phyloP scores from a whole-genome alignment of 2,113 vertebrate species.

The Microcebus tavaratra region DNA sequence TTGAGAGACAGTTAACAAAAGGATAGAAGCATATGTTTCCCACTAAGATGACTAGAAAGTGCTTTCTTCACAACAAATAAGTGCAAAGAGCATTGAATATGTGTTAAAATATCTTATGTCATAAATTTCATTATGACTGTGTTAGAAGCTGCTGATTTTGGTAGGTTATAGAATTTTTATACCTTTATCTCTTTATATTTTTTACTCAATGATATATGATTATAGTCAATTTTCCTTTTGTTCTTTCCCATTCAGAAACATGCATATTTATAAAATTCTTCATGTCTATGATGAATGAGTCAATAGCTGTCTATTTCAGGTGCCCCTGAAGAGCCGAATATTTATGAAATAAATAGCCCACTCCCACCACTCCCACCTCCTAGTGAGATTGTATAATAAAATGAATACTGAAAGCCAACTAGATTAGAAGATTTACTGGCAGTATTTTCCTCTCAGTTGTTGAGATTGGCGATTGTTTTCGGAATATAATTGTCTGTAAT shows the following conservation, averaged over 20 bases:
- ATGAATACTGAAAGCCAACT: conserved; percentile 22
- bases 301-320: conserved; percentile 45
- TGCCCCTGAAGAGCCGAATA: background rate
- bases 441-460: conserved; percentile 58
- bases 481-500: background rate
- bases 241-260: background rate
- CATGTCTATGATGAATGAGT: conserved; percentile 25
- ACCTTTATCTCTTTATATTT: background rate
- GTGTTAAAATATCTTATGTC: background rate
- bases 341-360: conserved; percentile 42
- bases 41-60: conserved; percentile 5
- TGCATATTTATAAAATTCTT: background rate
- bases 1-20: conserved; percentile 50
- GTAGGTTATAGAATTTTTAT: background rate
- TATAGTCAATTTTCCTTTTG: conserved; percentile 3
- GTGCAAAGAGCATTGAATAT: background rate
- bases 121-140: background rate
- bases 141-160: conserved; percentile 20
- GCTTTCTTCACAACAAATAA: background rate
- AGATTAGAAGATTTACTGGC: conserved; percentile 36
- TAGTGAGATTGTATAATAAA: conserved; percentile 43
- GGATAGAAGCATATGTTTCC: background rate
- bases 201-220: background rate
- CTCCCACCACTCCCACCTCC: conserved; percentile 36
- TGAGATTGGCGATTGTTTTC: conserved; percentile 48